Base-by-base conservation (phyloP, 2,888 invertebrate genomes). In the Baronia brevicornis region DNA sequence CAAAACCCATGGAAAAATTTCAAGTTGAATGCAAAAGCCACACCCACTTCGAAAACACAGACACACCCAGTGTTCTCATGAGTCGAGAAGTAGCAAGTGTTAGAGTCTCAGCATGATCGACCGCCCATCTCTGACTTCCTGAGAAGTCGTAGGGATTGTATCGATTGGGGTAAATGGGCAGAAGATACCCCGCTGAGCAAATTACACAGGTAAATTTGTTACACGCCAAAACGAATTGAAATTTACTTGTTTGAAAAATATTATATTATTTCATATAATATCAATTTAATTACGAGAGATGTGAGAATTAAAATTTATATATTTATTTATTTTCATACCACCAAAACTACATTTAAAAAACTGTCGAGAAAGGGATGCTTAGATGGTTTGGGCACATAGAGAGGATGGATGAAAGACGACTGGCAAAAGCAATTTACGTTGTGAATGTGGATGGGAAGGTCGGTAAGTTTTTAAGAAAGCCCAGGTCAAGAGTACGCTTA, bases 231-330 rank as follows among this genome's bases (percentile, higher is more conserved):
- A 54, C 49, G 60, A 60, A 71, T 68, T 60, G 60, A 47, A 60
- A 52, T 63, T 70, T 60, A 74, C 72, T 75, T 74, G 71, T 63
- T 60, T 54, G 63, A 54, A 61, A 50, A 56, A 57, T 46, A 53
- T 51, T 46, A 25, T 25, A 2, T 22, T 12, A 29, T 32, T 18
- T 6, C 9, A 3, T 9, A 13, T 21, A 39, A 33, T 39, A 23
- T 36, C 27, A 27, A 8, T 20, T 14, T 11, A 27, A 21, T 33
- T 21, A 20, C 20, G 27, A 8, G 7, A 12, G 25, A 25, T 18
- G 11, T 24, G 20, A 7, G 27, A 17, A 26, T 33, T 15, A 9
- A n/a, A n/a, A n/a, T n/a, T n/a, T n/a, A n/a, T n/a, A n/a, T n/a
- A n/a, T n/a, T n/a, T n/a, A n/a, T n/a, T n/a, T n/a, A n/a, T n/a